phyloP scores from a whole-genome alignment of 2,888 invertebrate species.

The Anoplius nigerrimus region DNA sequence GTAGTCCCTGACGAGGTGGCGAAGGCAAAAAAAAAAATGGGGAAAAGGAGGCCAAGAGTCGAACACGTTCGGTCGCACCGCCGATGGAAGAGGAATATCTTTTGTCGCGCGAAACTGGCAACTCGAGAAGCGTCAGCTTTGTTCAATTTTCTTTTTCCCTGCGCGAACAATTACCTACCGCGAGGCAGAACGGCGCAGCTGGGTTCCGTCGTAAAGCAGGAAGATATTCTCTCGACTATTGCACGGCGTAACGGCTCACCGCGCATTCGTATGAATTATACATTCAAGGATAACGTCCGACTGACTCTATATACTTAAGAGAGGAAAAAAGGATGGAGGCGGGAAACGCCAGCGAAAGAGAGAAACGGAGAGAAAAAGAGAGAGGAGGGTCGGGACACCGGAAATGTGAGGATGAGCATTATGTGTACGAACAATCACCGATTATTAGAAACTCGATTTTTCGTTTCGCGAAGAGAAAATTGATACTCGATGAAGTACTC shows the following conservation, averaged over 20 bases:
- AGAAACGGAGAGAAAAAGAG: too few relatives aligned
- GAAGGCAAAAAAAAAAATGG: too few relatives aligned
- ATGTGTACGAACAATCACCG: conserved; percentile 36
- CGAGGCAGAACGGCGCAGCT: not conserved
- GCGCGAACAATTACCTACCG: not conserved
- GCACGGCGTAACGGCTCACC: not conserved
- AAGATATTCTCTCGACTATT: conserved; percentile 1
- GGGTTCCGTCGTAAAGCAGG: not conserved
- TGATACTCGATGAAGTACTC: conserved; percentile 27
- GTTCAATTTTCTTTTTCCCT: not conserved
- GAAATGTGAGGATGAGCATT: conserved; percentile 20
- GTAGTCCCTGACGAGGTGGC: too few relatives aligned
- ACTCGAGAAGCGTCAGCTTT: too few relatives aligned
- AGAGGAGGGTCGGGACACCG: too few relatives aligned
- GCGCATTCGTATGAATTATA: conserved; percentile 4
- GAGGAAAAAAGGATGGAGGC: too few relatives aligned
- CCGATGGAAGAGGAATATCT: too few relatives aligned
- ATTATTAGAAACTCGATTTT: too few relatives aligned
- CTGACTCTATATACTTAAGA: not conserved
- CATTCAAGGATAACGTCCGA: not conserved
- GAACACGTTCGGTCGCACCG: too few relatives aligned
- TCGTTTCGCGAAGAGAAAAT: not conserved
- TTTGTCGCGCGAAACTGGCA: too few relatives aligned
- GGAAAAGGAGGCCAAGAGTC: too few relatives aligned
- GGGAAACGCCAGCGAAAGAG: too few relatives aligned